phyloP scores from a whole-genome alignment of 2,113 vertebrate species.

The Pangasianodon hypophthalmus region DNA sequence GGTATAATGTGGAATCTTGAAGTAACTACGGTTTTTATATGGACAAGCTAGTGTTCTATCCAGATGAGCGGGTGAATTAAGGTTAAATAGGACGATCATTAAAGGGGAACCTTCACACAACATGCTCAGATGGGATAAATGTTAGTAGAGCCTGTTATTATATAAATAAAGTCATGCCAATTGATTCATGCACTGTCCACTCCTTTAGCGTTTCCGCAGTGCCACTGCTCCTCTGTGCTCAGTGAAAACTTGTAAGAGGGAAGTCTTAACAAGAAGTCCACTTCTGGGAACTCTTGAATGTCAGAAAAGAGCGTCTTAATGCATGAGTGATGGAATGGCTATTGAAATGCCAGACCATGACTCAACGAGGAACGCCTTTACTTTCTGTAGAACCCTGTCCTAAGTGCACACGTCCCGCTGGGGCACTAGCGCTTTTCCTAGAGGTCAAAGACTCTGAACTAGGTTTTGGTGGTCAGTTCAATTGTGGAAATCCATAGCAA shows the following conservation, averaged over 20 bases:
- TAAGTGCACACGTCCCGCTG: not conserved
- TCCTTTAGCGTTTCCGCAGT: not conserved
- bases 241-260: not conserved
- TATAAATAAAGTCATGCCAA: not conserved
- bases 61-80: not conserved
- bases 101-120: not conserved
- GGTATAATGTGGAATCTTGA: not conserved
- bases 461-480: not conserved
- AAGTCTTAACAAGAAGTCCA: constrained; percentile 6
- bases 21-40: not conserved
- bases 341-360: constrained; percentile 9
- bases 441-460: constrained; percentile 11
- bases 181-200: not conserved
- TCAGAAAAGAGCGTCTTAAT: constrained; percentile 4
- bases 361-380: constrained; percentile 7
- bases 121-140: not conserved
- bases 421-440: not conserved
- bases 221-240: not conserved
- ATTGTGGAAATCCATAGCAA: constrained; percentile 4
- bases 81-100: not conserved
- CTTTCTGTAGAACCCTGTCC: constrained; percentile 28
- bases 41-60: not conserved
- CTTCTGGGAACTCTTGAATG: not conserved
- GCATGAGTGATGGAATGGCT: constrained; percentile 11
- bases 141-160: not conserved